Percentiles rank a stretch among this genome's conserved stretches.
Evolutionary conservation across 2,888 invertebrate species (phyloP).

Genomic region (Tenthredo mesomela): DNA sequence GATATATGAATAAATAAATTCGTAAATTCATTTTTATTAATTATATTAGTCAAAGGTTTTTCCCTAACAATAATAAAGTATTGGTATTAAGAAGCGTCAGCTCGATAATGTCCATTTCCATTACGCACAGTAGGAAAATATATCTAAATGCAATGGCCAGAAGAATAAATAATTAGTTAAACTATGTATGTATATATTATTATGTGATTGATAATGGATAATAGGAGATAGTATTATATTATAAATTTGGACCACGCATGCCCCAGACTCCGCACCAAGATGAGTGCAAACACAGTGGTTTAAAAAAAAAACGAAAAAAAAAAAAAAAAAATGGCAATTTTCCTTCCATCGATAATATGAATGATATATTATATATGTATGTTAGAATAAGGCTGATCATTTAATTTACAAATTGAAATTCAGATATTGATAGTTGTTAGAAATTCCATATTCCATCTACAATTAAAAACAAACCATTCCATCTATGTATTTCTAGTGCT

Average conservation of each 20-base stretch:
- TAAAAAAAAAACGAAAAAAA: not conserved
- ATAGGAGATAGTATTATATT: not conserved
- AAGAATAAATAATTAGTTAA: not conserved
- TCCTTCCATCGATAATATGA: not conserved
- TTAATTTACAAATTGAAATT: constrained; percentile 17
- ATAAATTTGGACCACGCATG: constrained; percentile 16
- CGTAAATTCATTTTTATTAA: not conserved
- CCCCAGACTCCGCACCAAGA: constrained; percentile 29
- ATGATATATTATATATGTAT: constrained; percentile 15
- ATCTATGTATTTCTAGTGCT: constrained; percentile 37
- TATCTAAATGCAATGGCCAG: not conserved
- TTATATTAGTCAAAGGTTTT: not conserved
- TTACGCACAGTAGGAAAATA: not conserved
- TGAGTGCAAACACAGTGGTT: constrained; percentile 23
- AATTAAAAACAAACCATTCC: constrained; percentile 48
- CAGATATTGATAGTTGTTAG: constrained; percentile 30
- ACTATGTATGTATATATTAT: not conserved
- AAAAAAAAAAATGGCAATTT: not conserved
- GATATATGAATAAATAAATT: not conserved
- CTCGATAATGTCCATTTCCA: not conserved
- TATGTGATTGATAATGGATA: not conserved
- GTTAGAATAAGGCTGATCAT: constrained; percentile 20
- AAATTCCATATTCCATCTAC: constrained; percentile 54
- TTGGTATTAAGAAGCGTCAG: not conserved
- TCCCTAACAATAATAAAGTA: not conserved